Base-by-base conservation (phyloP, 2,888 invertebrate species). In the Physocephala rufipes region DNA sequence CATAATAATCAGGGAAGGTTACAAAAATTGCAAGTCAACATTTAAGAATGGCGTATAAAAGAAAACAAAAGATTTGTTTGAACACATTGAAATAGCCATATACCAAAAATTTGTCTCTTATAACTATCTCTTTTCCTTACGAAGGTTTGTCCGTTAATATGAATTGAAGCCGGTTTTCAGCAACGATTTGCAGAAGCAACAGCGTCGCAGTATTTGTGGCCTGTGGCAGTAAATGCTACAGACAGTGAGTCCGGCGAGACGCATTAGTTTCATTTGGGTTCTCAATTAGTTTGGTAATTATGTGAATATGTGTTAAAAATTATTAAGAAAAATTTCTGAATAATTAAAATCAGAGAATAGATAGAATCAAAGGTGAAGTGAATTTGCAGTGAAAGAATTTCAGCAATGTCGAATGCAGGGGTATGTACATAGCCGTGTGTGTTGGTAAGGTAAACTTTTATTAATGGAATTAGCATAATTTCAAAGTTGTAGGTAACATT, bases 111-210 rank as follows among this genome's bases (percentile, higher is more conserved):
- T 36, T 36, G 36, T 9, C 5, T 36, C 4, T 9, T 36, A 36
- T 1, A 13, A 21, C 16, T 21, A 19, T 62, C 62, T 45, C 21
- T 45, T 62, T 45, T 21, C 24, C 9, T 36, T 36, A 36, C 9
- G 36, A 36, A 36, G 36, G 36, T 9, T 36, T 36, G 36, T 36
- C 36, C 36, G 36, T 36, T 36, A 36, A 36, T 36, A 36, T 36
- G 36, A 36, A 36, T 36, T 36, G 36, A 4, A 55, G 66, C 66
- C 66, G 66, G 66, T 66, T 64, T 64, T 49, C 53, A 36, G 19
- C 36, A 16, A 64, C 30, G 19, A 21, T n/a, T 9, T 58, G 58
- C 12, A 67, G 47, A 67, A 58, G 67, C 67, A 67, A 67, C 67
- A 67, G 66, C 66, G 28, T n/a, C 43, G 36, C 53, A n/a, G 55